Percentiles rank a stretch among this genome's conserved stretches.
Conservation (phyloP, 2,797 vertebrate genomes). For the Liasis olivaceus region DNA sequence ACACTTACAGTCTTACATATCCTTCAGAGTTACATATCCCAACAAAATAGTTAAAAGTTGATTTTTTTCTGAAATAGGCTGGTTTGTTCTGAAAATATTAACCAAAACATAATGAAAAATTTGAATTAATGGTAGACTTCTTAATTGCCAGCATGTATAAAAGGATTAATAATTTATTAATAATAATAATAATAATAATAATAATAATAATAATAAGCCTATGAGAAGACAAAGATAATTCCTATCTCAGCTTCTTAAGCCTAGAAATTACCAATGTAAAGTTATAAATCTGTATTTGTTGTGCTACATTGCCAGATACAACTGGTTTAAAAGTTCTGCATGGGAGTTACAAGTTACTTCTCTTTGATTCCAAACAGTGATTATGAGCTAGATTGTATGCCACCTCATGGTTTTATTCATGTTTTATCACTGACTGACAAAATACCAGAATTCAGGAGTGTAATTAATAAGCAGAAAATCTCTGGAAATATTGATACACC, state of each 20-base stretch:
- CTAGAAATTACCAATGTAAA: not conserved
- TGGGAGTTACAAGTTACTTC: slow-evolving; percentile 6
- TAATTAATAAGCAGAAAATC: slow-evolving; percentile 91
- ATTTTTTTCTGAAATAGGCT: not conserved
- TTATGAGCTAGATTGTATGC: slow-evolving; percentile 89
- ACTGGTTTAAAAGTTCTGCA: not conserved
- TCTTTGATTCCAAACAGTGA: slow-evolving; percentile 74
- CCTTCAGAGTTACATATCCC: not conserved
- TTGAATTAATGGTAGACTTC: not conserved
- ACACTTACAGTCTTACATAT: not conserved
- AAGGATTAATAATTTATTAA: not conserved
- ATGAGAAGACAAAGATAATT: not conserved
- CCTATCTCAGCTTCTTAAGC: not conserved
- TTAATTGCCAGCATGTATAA: not conserved
- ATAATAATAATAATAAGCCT: not conserved
- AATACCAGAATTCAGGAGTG: slow-evolving; percentile 89
- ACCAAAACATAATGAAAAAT: not conserved
- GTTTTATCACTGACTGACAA: slow-evolving; percentile 91
- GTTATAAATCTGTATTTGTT: not conserved
- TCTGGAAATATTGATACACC: slow-evolving; percentile 97
- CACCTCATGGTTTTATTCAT: slow-evolving; percentile 94
- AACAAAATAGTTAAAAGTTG: not conserved
- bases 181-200: not conserved
- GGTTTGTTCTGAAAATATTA: not conserved
- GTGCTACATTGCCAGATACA: not conserved